Evolutionary conservation across 1,140 invertebrate genomes (phyloP), one percentile per base, ranked within the genome.

Genomic region (Camponotus vicinus): DNA sequence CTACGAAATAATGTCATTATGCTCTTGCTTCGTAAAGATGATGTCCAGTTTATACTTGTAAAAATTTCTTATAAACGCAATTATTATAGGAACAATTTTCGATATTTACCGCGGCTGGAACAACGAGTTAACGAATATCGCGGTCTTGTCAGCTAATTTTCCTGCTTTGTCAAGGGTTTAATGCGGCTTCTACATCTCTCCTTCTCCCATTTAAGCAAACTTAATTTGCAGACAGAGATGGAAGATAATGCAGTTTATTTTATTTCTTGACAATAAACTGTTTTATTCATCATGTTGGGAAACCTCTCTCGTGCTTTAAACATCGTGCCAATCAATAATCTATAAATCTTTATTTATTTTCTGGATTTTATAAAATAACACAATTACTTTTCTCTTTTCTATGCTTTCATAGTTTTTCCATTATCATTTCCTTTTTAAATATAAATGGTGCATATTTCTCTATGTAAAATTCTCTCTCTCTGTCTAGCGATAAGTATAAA

Each of bases 161-260:
- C 55, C 79, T 75, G 52, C 40, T 82, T 52, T 82, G 40, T 82
- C 66, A 55, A n/a, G 37, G 21, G n/a, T 42, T 61, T 83, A 73
- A 83, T 83, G 79, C 55, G 32, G 69, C 69, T 80, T 80, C 34
- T 61, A 27, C 79, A 32, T 61, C 57, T 83, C 55, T 83, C 55
- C 40, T 83, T 40, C 32, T 73, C 55, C 40, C 61, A 40, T 83
- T 83, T 83, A 83, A 40, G 55, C 69, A 63, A 83, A 83, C 42
- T 59, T 61, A 61, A 83, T 83, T 83, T 83, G 32, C 79, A 70
- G 37, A 66, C 55, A 83, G 27, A 27, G 15, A 45, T 82, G 40
- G 18, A 37, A 75, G 40, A 27, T 45, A 71, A 82, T 42, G 40
- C 69, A 59, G 64, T 82, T 88, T 42, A 69, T 76, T 86, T 73